Conservation (phyloP, 1,140 invertebrate genomes). For the Oryctes rhinoceros region DNA sequence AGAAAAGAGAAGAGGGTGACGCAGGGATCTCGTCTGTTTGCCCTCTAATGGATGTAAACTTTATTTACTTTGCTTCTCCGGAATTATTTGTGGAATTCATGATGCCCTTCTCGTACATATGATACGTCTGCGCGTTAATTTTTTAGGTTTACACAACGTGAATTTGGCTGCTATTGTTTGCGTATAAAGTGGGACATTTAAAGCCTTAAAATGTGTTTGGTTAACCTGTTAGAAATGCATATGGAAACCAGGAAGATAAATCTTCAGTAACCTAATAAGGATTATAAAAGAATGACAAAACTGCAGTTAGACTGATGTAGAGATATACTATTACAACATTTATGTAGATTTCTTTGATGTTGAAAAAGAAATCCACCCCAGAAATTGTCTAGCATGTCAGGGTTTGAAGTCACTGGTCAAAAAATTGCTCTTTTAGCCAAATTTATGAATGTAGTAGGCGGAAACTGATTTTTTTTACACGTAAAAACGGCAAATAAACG, state of each 20-base stretch:
- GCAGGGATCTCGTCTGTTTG: constrained; percentile 22
- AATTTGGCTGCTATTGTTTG: background rate
- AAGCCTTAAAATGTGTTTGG: background rate
- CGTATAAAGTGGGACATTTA: background rate
- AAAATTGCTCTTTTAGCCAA: no score
- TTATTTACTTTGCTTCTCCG: constrained; percentile 20
- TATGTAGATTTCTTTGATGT: no score
- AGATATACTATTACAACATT: no score
- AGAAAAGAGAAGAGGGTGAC: constrained; percentile 29
- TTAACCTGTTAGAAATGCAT: background rate
- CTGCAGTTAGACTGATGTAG: no score
- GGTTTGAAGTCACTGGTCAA: no score
- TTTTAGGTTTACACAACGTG: background rate
- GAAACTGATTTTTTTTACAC: no score
- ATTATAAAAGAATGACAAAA: no score
- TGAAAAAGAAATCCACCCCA: no score
- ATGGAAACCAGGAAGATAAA: background rate
- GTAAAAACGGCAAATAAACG: no score
- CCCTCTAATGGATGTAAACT: constrained; percentile 35
- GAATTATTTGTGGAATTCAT: constrained; percentile 21
- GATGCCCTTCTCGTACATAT: constrained; percentile 1
- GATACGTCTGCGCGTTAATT: constrained; percentile 14
- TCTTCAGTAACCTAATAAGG: no score
- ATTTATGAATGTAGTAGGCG: no score
- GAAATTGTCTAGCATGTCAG: no score